These are phyloP conservation scores for Callipepla californica DNA, from an alignment of 2,113 vertebrate species.

Conservation along the genomic window DNA sequence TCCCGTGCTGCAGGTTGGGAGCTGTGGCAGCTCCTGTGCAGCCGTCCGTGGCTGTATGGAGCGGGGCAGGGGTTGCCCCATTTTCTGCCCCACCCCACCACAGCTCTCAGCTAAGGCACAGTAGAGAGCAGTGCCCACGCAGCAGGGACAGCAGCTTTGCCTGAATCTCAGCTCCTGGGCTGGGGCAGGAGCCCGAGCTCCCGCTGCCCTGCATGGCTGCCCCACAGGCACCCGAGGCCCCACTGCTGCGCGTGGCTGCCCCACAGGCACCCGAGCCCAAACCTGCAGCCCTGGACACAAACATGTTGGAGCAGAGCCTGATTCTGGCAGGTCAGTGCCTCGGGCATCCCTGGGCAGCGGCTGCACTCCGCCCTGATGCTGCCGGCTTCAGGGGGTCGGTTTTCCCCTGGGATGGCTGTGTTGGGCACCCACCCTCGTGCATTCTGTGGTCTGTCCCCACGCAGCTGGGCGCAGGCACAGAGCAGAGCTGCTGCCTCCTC, in stretches of 20 bases:
- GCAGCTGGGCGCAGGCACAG: rapidly evolving
- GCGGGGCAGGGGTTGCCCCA: not conserved
- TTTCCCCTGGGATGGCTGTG: not conserved
- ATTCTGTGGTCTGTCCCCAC: not conserved
- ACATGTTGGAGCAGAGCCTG: conserved; percentile 44
- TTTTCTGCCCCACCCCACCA: not conserved
- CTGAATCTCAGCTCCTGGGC: too few relatives aligned
- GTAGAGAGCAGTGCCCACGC: not conserved
- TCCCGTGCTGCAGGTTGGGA: not conserved
- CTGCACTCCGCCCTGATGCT: not conserved
- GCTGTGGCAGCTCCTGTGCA: not conserved
- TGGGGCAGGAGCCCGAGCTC: too few relatives aligned
- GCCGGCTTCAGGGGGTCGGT: rapidly evolving
- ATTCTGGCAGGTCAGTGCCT: conserved; percentile 59
- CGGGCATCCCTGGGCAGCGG: rapidly evolving
- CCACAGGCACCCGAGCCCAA: rapidly evolving
- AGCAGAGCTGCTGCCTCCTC: not conserved
- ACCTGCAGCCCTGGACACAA: not conserved
- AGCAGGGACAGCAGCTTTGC: not conserved
- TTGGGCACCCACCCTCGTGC: not conserved
- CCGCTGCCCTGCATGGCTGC: not conserved
- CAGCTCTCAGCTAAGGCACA: not conserved
- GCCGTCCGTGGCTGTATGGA: not conserved
- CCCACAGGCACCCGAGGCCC: not conserved
- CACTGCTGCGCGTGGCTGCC: not conserved